Evolutionary conservation across 2,113 vertebrate species (phyloP).

Genomic region (Phrynosoma platyrhinos): DNA sequence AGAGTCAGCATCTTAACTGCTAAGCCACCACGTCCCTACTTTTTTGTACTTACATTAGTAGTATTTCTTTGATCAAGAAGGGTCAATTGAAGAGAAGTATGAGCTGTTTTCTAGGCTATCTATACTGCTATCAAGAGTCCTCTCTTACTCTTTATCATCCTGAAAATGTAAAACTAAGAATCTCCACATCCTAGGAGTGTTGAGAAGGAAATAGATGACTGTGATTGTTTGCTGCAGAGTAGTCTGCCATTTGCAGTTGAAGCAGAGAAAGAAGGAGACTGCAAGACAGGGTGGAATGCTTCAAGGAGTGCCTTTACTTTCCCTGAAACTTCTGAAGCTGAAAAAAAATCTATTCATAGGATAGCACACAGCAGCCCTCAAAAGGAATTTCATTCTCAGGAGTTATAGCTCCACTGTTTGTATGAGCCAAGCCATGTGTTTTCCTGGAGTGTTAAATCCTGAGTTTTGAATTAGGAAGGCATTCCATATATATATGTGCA

Average conservation of each 20-base stretch:
- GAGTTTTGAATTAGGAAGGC: background rate
- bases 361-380: background rate
- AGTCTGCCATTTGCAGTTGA: background rate
- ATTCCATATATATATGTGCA: background rate
- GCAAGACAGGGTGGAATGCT: background rate
- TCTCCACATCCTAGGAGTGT: background rate
- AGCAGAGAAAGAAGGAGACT: background rate
- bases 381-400: background rate
- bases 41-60: too few species aligned
- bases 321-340: background rate
- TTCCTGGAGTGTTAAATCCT: too few species aligned
- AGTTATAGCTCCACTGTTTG: too few species aligned
- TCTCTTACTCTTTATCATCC: too few species aligned
- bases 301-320: background rate
- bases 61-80: too few species aligned
- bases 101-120: too few species aligned
- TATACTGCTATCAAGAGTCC: background rate
- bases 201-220: background rate
- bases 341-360: background rate
- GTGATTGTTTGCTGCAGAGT: too few species aligned
- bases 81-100: too few species aligned
- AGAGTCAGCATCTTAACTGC: too few species aligned
- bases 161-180: background rate
- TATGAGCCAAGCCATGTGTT: background rate
- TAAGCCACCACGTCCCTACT: too few species aligned